Evolutionary conservation across 2,888 invertebrate species (phyloP), one percentile per base, ranked within the genome.

Genomic region (Ferdinandea cuprea): DNA sequence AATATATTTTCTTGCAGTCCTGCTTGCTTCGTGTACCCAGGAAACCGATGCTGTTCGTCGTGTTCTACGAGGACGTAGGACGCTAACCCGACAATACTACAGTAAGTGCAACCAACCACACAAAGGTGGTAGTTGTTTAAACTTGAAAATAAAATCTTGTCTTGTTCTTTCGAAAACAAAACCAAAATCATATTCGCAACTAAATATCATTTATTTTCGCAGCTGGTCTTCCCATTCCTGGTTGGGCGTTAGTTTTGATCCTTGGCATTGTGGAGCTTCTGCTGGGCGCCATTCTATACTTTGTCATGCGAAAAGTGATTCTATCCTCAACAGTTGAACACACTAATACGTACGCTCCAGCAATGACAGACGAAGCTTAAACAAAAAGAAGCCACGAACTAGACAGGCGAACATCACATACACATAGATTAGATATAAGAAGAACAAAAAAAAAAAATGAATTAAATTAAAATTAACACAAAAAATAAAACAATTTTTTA

Each of bases 41-140:
- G 95, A 95, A 91, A 93, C 93, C 21, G 96, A 96, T 89, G 96
- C 94, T 9, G 93, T 96, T 87, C 92, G 96, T 87, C 96, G 95
- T 89, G 95, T 96, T 87, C 92, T 96, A 44, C 92, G 95, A 87
- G 96, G 96, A 66, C 92, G 96, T 85, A 94, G 95, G 91, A 95
- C 95, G 9, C 93, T 96, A 87, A 96, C 95, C 2, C 93, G 96
- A 83, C 93, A 93, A 77, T 96, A 96, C 89, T 95, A 95, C 88
- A 93, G 96, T 96, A 92, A 95, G 96, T 93, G 73, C 42, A 40
- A 46, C 11, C 19, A 35, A 8, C 11, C 35, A 35, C 35, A 9
- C 2, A 25, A 13, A 9, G 11, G 15, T 17, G 42, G 42, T 8
- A 15, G 17, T 4, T n/a, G n/a, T n/a, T 35, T 35, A n/a, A 9